Evolutionary conservation across 2,888 invertebrate genomes (phyloP), one percentile per base, ranked within the genome.

Genomic region (Biston stratarius): DNA sequence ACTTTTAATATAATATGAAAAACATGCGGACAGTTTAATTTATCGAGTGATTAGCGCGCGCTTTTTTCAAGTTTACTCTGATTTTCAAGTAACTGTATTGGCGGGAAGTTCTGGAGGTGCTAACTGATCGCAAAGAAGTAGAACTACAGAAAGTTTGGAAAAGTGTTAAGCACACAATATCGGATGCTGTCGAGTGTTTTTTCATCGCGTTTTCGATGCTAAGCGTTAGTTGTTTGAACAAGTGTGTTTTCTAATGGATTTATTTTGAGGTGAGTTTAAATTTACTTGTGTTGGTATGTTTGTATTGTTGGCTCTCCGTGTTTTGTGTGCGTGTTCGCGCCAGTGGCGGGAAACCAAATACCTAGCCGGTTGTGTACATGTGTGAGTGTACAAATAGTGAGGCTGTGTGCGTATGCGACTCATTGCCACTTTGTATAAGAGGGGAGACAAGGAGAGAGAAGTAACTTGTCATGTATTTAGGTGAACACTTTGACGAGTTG

Each of bases 231-330:
- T 94, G 93, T 94, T 94, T 94, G 92, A 93, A 94, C 94, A 93
- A 94, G 92, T 94, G 94, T 94, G 93, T 94, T 93, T 94, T 94
- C 94, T 94, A 94, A 94, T 94, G 94, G 94, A 93, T 93, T 93
- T 94, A 93, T 94, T 94, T 93, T 94, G 92, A 94, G 94, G 94
- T 94, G 93, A 94, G 93, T 93, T 93, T 91, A 93, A 94, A 92
- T 92, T 93, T 93, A 93, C 93, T 92, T 91, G 89, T 93, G 93
- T 90, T 89, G 87, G 93, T 93, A 24, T 24, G 92, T 92, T 91
- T 91, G 91, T 93, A 92, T 93, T 93, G 94, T 94, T 93, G 92
- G 92, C 82, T 89, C 83, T 84, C 81, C 81, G 91, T 92, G 88
- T 92, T 93, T 91, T 87, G 92, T 93, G 92, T 92, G 93, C 85